Evolutionary conservation across 2,797 vertebrate genomes (phyloP).

Genomic region (Acrocephalus scirpaceus): DNA sequence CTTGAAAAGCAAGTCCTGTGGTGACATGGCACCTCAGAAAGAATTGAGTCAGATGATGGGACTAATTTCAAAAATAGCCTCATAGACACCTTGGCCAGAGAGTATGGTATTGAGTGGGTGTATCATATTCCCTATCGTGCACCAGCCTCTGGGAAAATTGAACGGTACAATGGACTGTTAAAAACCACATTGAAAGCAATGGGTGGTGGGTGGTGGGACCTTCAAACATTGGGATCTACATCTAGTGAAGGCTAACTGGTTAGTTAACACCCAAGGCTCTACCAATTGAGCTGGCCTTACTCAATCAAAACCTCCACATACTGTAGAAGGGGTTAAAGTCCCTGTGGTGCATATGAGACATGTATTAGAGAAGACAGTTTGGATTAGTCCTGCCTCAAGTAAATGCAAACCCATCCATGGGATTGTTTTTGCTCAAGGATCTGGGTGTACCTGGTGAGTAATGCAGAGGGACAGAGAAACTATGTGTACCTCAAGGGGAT

Average conservation of each 20-base stretch:
- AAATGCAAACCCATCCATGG: too few species aligned
- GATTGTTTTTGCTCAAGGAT: too few species aligned
- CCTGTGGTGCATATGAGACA: background rate
- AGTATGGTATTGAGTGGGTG: background rate
- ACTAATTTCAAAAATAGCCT: background rate
- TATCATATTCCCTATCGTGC: background rate
- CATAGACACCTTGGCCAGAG: background rate
- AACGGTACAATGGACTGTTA: background rate
- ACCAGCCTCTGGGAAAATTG: background rate
- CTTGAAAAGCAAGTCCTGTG: background rate
- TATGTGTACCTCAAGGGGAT: too few species aligned
- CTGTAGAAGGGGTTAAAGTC: background rate
- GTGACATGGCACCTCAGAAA: background rate
- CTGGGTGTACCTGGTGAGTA: too few species aligned
- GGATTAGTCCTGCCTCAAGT: too few species aligned
- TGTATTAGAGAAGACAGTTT: too few species aligned
- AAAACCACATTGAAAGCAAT: background rate
- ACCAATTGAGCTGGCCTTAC: background rate
- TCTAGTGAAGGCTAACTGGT: background rate
- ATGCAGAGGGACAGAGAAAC: too few species aligned
- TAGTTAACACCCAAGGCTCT: background rate
- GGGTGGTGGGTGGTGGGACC: background rate
- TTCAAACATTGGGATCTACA: background rate
- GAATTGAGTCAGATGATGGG: background rate
- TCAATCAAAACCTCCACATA: background rate